Evolutionary conservation across 2,797 vertebrate genomes (phyloP).

Genomic region (Tolypeutes matacus): DNA sequence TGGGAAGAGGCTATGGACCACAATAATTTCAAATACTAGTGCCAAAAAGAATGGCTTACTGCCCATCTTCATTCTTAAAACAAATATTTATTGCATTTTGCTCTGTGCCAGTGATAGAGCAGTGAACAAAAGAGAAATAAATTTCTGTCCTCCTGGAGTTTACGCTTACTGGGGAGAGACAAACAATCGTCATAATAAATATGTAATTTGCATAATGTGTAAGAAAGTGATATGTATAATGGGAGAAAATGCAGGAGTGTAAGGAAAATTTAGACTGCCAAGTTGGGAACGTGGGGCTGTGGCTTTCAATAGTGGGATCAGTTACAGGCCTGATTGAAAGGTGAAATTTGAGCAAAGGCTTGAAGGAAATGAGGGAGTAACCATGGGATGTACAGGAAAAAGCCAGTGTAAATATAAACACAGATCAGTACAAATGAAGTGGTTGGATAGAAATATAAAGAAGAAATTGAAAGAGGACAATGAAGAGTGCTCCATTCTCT

Average conservation of each 20-base stretch:
- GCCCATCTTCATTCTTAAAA: conserved; percentile 15
- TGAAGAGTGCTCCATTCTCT: neutral
- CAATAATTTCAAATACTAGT: conserved; percentile 11
- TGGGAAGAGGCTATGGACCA: neutral
- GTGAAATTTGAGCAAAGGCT: neutral
- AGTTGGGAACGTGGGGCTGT: neutral
- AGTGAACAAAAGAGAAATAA: neutral
- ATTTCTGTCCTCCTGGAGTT: neutral
- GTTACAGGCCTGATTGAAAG: neutral
- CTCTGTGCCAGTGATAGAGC: neutral
- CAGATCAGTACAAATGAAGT: neutral
- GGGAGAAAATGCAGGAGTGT: neutral
- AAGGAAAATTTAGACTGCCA: neutral
- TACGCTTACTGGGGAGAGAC: neutral
- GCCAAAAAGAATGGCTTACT: neutral
- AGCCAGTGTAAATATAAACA: neutral
- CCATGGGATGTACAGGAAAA: neutral
- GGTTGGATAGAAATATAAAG: neutral
- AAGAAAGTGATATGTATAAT: neutral
- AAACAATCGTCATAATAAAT: neutral
- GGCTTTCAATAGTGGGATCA: neutral
- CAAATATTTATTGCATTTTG: conserved; percentile 4
- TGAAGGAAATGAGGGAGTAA: neutral
- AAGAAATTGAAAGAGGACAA: neutral
- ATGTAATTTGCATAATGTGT: neutral